These are phyloP conservation scores for Podilymbus podiceps DNA, from an alignment of 2,113 vertebrate species.

Conservation along the genomic window DNA sequence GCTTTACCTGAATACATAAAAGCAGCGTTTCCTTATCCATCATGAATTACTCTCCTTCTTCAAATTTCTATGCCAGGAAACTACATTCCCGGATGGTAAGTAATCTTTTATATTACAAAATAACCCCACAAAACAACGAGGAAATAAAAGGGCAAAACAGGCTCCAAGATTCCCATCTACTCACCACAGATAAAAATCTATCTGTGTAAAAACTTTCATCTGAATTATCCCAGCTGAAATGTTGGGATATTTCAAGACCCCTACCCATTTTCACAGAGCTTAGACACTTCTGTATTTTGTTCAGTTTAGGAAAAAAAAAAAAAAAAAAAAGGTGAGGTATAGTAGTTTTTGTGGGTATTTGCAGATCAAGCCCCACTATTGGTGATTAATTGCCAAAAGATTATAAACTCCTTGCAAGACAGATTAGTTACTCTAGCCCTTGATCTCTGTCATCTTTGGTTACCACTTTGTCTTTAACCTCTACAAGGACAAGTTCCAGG, in stretches of 20 bases:
- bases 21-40: not conserved
- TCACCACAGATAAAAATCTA: not conserved
- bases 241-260: not conserved
- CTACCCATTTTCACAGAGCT: not conserved
- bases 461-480: constrained; percentile 13
- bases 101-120: not conserved
- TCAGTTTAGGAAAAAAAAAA: not conserved
- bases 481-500: not conserved
- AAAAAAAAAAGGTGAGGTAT: not conserved
- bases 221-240: not conserved
- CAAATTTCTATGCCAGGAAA: not conserved
- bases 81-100: not conserved
- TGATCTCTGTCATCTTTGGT: not conserved
- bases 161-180: not conserved
- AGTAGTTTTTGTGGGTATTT: not conserved
- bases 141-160: not conserved
- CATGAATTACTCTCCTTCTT: not conserved
- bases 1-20: not conserved
- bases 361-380: not conserved
- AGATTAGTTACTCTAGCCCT: not conserved
- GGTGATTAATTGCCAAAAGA: not conserved
- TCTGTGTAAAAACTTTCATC: not conserved
- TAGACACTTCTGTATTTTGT: not conserved
- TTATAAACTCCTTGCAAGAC: not conserved
- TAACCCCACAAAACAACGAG: no score